Conservation (phyloP, 2,113 vertebrate species). For the Nyctibius bracteatus region DNA sequence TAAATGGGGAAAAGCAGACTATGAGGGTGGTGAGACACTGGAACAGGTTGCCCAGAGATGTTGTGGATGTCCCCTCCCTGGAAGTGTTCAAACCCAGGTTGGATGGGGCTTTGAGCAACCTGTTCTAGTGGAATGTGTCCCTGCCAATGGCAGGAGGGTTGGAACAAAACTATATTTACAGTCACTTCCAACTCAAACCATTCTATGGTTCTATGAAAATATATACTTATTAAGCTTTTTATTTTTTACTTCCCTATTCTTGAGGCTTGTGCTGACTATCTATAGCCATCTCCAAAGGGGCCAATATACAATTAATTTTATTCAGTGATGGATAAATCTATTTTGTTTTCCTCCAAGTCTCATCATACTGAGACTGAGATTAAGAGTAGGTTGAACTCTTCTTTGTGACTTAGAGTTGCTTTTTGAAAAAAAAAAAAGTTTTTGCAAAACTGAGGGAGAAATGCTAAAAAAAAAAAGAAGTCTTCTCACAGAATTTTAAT, state of each 20-base stretch:
- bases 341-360: slow-evolving; percentile 43
- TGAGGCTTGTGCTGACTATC: background rate
- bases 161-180: too few relatives aligned
- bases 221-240: background rate
- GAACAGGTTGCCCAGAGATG: too few relatives aligned
- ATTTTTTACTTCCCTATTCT: background rate
- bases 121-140: too few relatives aligned
- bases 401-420: background rate
- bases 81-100: too few relatives aligned
- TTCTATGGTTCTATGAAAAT: too few relatives aligned
- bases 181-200: too few relatives aligned
- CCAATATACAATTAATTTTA: slow-evolving; percentile 37
- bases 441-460: background rate
- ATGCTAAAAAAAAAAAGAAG: background rate
- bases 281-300: background rate
- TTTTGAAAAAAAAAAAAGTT: background rate
- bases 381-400: slow-evolving; percentile 16
- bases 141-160: too few relatives aligned
- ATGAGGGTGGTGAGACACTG: too few relatives aligned
- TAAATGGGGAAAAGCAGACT: background rate
- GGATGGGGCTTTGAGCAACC: too few relatives aligned
- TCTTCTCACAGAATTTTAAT: background rate
- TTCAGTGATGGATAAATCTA: slow-evolving; percentile 41
- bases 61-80: too few relatives aligned
- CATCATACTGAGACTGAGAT: background rate